These are phyloP conservation scores for Eucriotettix oculatus DNA, from an alignment of 2,888 invertebrate species.

Conservation along the genomic window DNA sequence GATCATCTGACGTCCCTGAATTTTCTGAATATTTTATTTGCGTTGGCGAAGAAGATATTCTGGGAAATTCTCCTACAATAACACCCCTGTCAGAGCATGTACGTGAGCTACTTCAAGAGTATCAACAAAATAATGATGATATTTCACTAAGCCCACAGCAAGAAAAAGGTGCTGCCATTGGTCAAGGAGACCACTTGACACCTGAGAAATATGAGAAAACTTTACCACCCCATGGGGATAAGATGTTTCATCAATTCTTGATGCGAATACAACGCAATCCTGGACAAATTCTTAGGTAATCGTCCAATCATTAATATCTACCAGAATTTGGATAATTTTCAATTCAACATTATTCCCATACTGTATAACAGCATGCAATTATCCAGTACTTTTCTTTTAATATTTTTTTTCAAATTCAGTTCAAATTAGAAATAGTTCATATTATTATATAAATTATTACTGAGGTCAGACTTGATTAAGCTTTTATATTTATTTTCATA, in stretches of 20 bases:
- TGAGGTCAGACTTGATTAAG: too few species aligned
- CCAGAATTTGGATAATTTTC: neutral
- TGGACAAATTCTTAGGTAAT: constrained; percentile 65
- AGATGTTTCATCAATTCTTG: constrained; percentile 63
- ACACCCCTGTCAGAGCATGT: constrained; percentile 35
- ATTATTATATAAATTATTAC: too few species aligned
- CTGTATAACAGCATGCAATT: neutral
- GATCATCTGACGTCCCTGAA: constrained; percentile 17
- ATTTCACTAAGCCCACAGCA: constrained; percentile 5
- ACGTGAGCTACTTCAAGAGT: constrained; percentile 41
- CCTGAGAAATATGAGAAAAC: constrained; percentile 65
- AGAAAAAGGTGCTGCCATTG: constrained; percentile 14
- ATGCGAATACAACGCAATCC: constrained; percentile 57
- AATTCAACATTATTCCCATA: neutral
- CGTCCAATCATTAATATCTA: neutral
- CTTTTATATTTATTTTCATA: too few species aligned
- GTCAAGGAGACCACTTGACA: constrained; percentile 22
- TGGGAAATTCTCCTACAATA: constrained; percentile 21
- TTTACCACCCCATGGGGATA: constrained; percentile 64
- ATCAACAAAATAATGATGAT: constrained; percentile 28
- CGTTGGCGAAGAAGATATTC: constrained; percentile 39
- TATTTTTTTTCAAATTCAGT: too few species aligned
- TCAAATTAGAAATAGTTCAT: too few species aligned
- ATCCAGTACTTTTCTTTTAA: too few species aligned
- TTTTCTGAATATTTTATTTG: constrained; percentile 38